Base-by-base conservation (phyloP, 2,113 vertebrate genomes). In the Dromaius novaehollandiae region DNA sequence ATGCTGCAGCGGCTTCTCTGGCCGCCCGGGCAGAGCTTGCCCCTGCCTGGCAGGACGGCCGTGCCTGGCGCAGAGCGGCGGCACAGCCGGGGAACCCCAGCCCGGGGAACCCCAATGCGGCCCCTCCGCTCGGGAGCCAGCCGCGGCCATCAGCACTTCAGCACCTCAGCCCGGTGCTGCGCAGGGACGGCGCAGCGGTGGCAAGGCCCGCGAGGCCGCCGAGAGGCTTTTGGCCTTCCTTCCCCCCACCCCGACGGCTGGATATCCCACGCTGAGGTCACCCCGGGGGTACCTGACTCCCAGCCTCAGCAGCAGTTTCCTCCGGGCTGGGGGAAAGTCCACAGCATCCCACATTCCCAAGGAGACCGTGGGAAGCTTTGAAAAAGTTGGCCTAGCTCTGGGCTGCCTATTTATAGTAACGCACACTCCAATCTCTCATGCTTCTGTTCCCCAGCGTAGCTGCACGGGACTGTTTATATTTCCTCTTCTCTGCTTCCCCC, bases 351-450 rank as follows among this genome's bases (percentile, higher is more conserved):
- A 96, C 96, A 97, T 98, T 98, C 97, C 98, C 98, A 98, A 98
- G 97, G 97, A 98, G 95, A 97, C 95, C 97, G 98, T 98, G 97
- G 98, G 97, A 98, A 98, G 97, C 94, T 91, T 78, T 94, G 90
- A 97, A 97, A 97, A 97, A 97, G 97, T 96, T 97, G 97, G 98
- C 97, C 97, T 83, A 50, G 83, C 96, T 98, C 97, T 98, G 98
- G 97, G 97, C 96, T 96, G 98, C 96, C 98, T 99, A 98, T 99
- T 98, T 99, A 98, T 98, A 99, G 98, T 98, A 88, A 70, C 50
- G 40, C 88, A 3, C 73, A 46, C 96, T 96, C 92, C 88, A 93
- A 61, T 44, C 97, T 98, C 97, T 98, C 97, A 97, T 97, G 97
- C 98, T 98, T 97, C 94, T 96, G 95, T 97, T 98, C 97, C 97